Conservation (phyloP, 2,797 vertebrate species). For the Microchirus variegatus region DNA sequence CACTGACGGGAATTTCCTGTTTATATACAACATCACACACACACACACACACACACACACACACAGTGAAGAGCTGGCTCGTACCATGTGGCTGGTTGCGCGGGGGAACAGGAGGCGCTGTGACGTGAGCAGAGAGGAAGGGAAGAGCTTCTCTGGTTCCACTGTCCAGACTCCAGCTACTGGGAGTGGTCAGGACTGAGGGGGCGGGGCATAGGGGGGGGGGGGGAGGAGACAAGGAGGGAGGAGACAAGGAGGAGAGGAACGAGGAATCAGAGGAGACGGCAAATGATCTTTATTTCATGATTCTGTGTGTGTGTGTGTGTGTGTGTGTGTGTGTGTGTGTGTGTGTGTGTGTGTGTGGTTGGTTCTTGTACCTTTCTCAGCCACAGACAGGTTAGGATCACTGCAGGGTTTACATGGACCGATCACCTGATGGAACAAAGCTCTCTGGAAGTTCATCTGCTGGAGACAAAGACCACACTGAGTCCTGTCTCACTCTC, state of each 20-base stretch:
- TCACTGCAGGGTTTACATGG: conserved; percentile 98
- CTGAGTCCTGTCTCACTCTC: not conserved
- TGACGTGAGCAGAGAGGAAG: conserved; percentile 87
- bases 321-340: not conserved
- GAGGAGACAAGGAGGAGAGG: too few relatives aligned
- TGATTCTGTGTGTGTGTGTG: not conserved
- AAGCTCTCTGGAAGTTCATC: conserved; percentile 90
- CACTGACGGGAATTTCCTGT: too few relatives aligned
- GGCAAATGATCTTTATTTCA: not conserved
- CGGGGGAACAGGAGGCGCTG: conserved; percentile 90
- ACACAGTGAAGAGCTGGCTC: not conserved
- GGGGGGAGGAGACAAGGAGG: too few relatives aligned
- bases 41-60: not conserved
- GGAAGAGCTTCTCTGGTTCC: conserved; percentile 88
- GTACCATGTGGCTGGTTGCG: conserved; percentile 73
- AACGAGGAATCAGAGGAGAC: conserved; percentile 20
- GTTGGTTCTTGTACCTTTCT: conserved; percentile 87
- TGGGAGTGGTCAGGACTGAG: conserved; percentile 91
- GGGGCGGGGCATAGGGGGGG: conserved; percentile 13
- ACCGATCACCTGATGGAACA: conserved; percentile 94
- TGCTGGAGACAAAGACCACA: conserved; percentile 75
- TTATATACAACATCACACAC: not conserved
- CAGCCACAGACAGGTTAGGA: conserved; percentile 95
- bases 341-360: not conserved
- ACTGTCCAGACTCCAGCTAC: conserved; percentile 98